Evolutionary conservation across 1,140 invertebrate species (phyloP).

Genomic region (Philopotamus ludificatus): DNA sequence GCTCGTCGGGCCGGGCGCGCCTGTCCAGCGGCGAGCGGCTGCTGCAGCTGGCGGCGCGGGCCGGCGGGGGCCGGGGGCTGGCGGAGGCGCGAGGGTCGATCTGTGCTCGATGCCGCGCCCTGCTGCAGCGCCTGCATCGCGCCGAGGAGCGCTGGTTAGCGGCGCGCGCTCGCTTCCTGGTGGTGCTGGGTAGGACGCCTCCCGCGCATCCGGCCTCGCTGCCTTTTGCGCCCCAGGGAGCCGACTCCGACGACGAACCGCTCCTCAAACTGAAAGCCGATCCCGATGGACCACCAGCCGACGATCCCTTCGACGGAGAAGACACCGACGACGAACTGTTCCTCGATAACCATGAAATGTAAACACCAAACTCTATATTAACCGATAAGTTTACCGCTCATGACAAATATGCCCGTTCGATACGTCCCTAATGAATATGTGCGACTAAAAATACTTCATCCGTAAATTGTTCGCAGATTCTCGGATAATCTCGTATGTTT

Average conservation of each 20-base stretch:
- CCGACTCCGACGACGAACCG: constrained; percentile 53
- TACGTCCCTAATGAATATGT: too few relatives aligned
- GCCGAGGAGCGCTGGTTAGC: constrained; percentile 1
- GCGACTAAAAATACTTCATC: too few relatives aligned
- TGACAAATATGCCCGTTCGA: too few relatives aligned
- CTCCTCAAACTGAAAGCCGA: constrained; percentile 44
- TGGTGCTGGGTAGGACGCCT: background rate
- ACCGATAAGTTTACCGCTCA: too few relatives aligned
- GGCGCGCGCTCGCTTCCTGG: background rate
- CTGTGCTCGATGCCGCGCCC: background rate
- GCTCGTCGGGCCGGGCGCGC: background rate
- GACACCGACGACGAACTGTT: background rate
- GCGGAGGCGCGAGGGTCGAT: background rate
- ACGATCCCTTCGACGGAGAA: background rate
- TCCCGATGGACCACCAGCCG: background rate
- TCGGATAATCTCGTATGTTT: too few relatives aligned
- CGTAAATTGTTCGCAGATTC: too few relatives aligned
- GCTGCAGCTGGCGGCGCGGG: background rate
- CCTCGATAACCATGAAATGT: too few relatives aligned
- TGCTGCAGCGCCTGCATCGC: background rate
- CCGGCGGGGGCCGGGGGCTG: background rate
- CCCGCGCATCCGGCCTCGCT: background rate
- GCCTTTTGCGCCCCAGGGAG: background rate
- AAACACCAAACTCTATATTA: too few relatives aligned
- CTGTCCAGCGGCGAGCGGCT: background rate